Base-by-base conservation (phyloP, 2,888 invertebrate genomes). In the Globia sparganii region DNA sequence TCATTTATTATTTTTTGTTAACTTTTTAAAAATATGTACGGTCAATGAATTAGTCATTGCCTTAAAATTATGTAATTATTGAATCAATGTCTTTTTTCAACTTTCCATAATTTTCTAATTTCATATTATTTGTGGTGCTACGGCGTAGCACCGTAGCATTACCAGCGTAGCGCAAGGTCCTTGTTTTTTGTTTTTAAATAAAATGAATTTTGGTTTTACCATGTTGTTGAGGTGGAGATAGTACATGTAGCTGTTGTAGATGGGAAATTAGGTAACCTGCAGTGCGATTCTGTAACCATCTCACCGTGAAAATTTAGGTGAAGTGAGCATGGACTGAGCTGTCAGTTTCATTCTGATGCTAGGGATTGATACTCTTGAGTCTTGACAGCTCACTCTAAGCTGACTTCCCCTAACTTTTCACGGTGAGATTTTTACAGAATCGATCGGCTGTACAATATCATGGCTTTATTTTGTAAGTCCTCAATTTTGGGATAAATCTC, bases 81-180 rank as follows among this genome's bases (percentile, higher is more conserved):
- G 31, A 40, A 21, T 13, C 9, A 34, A 8, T 58, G 28, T 15
- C 28, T 58, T 9, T 40, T 6, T 28, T 67, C 0, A n/a, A 49
- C 1, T 21, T n/a, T n/a, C n/a, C n/a, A n/a, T n/a, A n/a, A n/a
- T n/a, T n/a, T n/a, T n/a, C 3, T 43, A 18, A n/a, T 4, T 4
- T 21, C 0, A 15, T 11, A n/a, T 28, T 67, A 37, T 21, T 21
- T 37, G 8, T 28, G 25, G 49, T 25, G 49, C 72, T 75, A 62
- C 72, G 74, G 40, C 74, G 75, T 72, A 62, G 73, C 73, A 64
- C 40, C 15, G 68, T 53, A 53, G 68, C 34, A n/a, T 37, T 37
- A 21, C 11, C 49, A 11, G 15, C 71, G 58, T 69, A 73, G 53
- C 49, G n/a, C 11, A 53, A 34, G 11, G 18, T 53, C 15, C 15